Percentiles rank a stretch among this genome's conserved stretches.
Evolutionary conservation across 2,888 invertebrate genomes (phyloP).

Genomic region (Iphiclides podalirius): DNA sequence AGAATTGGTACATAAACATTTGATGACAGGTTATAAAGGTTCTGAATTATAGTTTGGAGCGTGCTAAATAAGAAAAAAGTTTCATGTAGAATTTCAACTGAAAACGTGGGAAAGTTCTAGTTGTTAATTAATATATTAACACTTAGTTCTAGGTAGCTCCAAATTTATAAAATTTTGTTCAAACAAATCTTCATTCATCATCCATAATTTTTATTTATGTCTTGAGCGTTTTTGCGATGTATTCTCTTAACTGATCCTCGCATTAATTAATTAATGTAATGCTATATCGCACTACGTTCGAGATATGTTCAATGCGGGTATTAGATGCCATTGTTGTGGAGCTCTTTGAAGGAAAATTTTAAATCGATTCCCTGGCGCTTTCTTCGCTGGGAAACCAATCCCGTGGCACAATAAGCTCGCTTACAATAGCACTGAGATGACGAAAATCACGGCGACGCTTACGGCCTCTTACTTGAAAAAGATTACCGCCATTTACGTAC

Average conservation of each 20-base stretch:
- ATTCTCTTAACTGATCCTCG: too few relatives aligned
- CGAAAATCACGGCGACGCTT: conserved; percentile 57
- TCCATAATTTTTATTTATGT: too few relatives aligned
- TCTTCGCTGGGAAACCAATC: conserved; percentile 70
- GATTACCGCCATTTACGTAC: conserved; percentile 66
- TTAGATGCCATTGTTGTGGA: conserved; percentile 64
- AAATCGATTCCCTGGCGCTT: conserved; percentile 73
- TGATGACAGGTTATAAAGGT: neutral
- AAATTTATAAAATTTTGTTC: too few relatives aligned
- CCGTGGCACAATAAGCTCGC: conserved; percentile 65
- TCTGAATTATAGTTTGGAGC: neutral
- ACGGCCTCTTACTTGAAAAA: conserved; percentile 50
- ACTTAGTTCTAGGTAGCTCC: too few relatives aligned
- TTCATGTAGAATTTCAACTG: too few relatives aligned
- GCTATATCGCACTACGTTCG: conserved; percentile 34
- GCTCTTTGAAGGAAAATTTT: conserved; percentile 68
- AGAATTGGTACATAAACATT: conserved; percentile 8
- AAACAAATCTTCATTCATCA: too few relatives aligned
- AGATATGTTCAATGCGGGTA: conserved; percentile 55
- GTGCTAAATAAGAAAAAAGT: too few relatives aligned
- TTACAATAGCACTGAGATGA: conserved; percentile 65
- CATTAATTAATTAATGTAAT: conserved; percentile 18
- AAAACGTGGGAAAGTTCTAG: too few relatives aligned
- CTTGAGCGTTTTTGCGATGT: too few relatives aligned
- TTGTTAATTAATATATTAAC: too few relatives aligned